Evolutionary conservation across 2,888 invertebrate genomes (phyloP).

Genomic region (Drosophila macrospina): DNA sequence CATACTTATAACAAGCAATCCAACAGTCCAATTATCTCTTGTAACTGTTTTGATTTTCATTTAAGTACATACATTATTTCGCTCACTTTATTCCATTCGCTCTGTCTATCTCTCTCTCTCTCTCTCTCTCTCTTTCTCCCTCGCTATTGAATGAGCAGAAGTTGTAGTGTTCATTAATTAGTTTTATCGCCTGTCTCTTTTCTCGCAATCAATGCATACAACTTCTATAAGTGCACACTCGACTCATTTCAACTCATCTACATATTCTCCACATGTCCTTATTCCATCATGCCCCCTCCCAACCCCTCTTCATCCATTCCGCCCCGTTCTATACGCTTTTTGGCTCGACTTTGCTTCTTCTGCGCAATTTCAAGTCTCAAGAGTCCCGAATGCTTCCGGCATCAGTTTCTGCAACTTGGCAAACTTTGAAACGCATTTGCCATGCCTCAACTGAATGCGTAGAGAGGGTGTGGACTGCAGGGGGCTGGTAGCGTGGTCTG

Average conservation of each 20-base stretch:
- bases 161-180: slow-evolving; percentile 54
- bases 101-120: background rate
- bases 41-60: slow-evolving; percentile 24
- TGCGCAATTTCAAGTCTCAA: slow-evolving; percentile 53
- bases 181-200: slow-evolving; percentile 44
- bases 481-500: slow-evolving; percentile 36
- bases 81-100: background rate
- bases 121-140: background rate
- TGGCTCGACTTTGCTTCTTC: slow-evolving; percentile 14
- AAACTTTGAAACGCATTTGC: slow-evolving; percentile 77
- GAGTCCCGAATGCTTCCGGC: slow-evolving; percentile 70
- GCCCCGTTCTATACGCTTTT: background rate
- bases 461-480: background rate
- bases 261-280: slow-evolving; percentile 39
- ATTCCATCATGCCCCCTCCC: slow-evolving; percentile 7
- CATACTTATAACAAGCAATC: background rate
- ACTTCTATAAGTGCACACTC: slow-evolving; percentile 34
- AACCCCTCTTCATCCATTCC: background rate
- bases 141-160: slow-evolving; percentile 10
- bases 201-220: slow-evolving; percentile 45
- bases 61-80: slow-evolving; percentile 16
- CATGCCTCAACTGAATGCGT: slow-evolving; percentile 41
- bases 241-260: slow-evolving; percentile 28
- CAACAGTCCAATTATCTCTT: slow-evolving; percentile 12
- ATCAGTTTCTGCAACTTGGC: slow-evolving; percentile 73